These are phyloP conservation scores for Tetragnatha versicolor DNA, from an alignment of 1,140 invertebrate species.

Conservation along the genomic window DNA sequence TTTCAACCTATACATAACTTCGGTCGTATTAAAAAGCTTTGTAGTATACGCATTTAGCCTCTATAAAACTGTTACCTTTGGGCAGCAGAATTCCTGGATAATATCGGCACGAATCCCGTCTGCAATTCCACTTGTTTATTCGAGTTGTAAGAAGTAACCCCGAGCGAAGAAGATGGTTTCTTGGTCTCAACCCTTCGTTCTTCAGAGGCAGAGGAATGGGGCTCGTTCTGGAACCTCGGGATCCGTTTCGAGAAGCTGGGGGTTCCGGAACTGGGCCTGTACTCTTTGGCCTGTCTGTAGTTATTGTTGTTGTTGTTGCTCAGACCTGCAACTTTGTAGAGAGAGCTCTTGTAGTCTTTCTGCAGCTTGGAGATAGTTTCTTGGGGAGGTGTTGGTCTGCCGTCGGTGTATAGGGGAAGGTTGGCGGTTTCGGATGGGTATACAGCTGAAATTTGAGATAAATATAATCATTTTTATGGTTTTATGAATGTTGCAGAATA, in stretches of 20 bases:
- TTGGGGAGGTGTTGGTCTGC: constrained; percentile 2
- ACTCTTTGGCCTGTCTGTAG: too few relatives aligned
- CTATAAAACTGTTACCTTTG: too few relatives aligned
- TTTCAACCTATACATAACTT: too few relatives aligned
- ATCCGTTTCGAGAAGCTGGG: background rate
- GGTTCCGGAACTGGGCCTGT: background rate
- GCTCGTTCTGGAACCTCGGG: background rate
- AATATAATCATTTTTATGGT: background rate
- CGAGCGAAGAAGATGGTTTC: too few relatives aligned
- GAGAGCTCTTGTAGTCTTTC: constrained; percentile 21
- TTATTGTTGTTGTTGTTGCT: background rate
- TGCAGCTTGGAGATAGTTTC: constrained; percentile 8
- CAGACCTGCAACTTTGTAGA: background rate
- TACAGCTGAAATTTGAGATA: background rate
- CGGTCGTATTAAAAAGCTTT: too few relatives aligned
- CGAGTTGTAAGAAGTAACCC: too few relatives aligned
- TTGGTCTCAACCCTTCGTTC: too few relatives aligned
- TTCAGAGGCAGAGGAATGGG: background rate
- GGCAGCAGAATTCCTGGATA: too few relatives aligned
- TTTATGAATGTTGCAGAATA: too few relatives aligned
- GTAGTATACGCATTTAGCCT: too few relatives aligned
- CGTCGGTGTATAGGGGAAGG: constrained; percentile 20
- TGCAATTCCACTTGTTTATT: constrained; percentile 13
- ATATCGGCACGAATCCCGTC: constrained; percentile 33
- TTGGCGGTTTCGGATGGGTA: background rate